Conservation (phyloP, 2,797 vertebrate genomes). For the Rhinatrema bivittatum region DNA sequence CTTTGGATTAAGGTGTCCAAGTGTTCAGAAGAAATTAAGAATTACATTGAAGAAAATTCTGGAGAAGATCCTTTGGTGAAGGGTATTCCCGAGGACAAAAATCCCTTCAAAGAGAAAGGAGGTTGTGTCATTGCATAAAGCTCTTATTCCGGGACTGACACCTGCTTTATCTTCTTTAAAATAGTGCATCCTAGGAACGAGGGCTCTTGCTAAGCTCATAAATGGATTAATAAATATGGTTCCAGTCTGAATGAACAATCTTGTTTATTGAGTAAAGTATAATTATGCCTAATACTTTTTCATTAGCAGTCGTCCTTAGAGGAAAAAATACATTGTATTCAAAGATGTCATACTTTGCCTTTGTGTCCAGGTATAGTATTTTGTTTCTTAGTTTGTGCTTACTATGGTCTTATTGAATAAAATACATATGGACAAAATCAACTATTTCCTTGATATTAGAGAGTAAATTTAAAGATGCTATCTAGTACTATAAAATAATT, state of each 20-base stretch:
- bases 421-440: constrained; percentile 9
- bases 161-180: constrained; percentile 3
- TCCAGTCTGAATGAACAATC: no score
- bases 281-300: no score
- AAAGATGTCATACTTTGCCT: no score
- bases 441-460: background rate
- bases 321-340: no score
- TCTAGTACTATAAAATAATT: background rate
- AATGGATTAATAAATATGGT: no score
- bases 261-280: no score
- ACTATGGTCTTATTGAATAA: constrained; percentile 24
- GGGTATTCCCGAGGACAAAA: constrained; percentile 91
- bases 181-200: constrained; percentile 1
- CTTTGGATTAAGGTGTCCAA: constrained; percentile 75
- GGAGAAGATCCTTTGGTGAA: constrained; percentile 88
- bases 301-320: no score
- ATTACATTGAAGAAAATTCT: constrained; percentile 78
- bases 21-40: constrained; percentile 92
- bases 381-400: constrained; percentile 21
- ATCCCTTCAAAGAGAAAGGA: constrained; percentile 96
- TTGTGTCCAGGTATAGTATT: background rate
- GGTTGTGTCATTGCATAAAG: constrained; percentile 85
- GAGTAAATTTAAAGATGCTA: background rate
- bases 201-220: no score
- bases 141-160: constrained; percentile 4